Conservation (phyloP, 2,113 vertebrate genomes). For the Machaerirhynchus nigripectus region DNA sequence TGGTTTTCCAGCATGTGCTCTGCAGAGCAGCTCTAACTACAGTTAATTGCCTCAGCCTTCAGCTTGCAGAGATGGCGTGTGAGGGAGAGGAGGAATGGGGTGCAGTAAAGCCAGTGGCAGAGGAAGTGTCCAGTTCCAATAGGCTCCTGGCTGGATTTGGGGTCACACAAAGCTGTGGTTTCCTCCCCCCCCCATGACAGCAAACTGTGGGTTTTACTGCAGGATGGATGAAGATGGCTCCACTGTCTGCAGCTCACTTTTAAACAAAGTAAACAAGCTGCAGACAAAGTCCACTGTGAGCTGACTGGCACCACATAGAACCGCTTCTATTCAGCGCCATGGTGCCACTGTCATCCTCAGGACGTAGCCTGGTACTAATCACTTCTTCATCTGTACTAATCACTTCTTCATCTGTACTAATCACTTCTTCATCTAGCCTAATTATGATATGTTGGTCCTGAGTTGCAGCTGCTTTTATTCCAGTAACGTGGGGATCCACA, state of each 20-base stretch:
- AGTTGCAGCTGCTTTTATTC: background rate
- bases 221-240: background rate
- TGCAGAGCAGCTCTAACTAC: background rate
- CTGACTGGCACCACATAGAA: rapidly evolving
- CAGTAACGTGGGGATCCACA: background rate
- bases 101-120: too few species aligned
- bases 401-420: background rate
- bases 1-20: rapidly evolving
- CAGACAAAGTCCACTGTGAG: background rate
- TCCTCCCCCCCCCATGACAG: background rate
- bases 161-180: rapidly evolving
- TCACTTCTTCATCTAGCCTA: background rate
- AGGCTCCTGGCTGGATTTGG: background rate
- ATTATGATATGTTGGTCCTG: rapidly evolving
- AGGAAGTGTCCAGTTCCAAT: background rate
- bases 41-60: background rate
- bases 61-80: rapidly evolving
- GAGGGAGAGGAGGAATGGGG: background rate
- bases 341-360: background rate
- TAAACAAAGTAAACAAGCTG: background rate
- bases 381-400: background rate
- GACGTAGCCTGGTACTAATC: background rate
- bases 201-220: background rate
- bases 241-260: background rate
- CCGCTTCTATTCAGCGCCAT: background rate